A percentile compares a stretch with the other conserved stretches of the same genome.
Evolutionary conservation across 2,888 invertebrate species (phyloP).

Genomic region (Coenonympha arcania): DNA sequence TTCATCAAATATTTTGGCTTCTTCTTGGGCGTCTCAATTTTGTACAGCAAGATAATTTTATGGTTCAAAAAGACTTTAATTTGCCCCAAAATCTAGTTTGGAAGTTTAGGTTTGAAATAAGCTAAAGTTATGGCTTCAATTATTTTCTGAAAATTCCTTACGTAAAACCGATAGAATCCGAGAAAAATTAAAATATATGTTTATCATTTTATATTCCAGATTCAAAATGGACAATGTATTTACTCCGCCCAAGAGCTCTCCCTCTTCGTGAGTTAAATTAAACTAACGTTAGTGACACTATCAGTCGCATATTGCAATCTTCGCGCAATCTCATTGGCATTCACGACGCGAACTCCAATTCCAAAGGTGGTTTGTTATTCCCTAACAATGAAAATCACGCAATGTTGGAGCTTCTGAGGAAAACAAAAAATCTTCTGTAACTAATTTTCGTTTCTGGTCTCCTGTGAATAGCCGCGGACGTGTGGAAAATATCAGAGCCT

Average conservation of each 20-base stretch:
- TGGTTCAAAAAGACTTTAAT: no score
- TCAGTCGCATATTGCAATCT: conserved; percentile 10
- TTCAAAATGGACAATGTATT: neutral
- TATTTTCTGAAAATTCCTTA: no score
- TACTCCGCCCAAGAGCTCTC: neutral
- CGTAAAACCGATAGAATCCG: no score
- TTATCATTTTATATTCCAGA: no score
- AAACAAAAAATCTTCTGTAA: conserved; percentile 70
- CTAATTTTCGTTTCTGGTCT: conserved; percentile 72
- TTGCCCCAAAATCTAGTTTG: no score
- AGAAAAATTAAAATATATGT: no score
- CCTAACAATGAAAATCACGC: conserved; percentile 71
- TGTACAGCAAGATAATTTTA: no score
- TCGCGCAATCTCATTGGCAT: conserved; percentile 47
- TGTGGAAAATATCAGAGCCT: conserved; percentile 70
- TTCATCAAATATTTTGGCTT: no score
- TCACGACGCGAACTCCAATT: conserved; percentile 65
- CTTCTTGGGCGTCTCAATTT: no score
- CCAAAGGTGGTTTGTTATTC: conserved; percentile 67
- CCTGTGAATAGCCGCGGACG: conserved; percentile 68
- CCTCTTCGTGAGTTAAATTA: neutral
- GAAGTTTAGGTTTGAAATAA: no score
- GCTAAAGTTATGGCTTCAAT: no score
- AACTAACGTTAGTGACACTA: conserved; percentile 31
- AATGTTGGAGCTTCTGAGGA: conserved; percentile 51